Evolutionary conservation across 2,888 invertebrate species (phyloP), one percentile per base, ranked within the genome.

Genomic region (Clepsis dumicolana): DNA sequence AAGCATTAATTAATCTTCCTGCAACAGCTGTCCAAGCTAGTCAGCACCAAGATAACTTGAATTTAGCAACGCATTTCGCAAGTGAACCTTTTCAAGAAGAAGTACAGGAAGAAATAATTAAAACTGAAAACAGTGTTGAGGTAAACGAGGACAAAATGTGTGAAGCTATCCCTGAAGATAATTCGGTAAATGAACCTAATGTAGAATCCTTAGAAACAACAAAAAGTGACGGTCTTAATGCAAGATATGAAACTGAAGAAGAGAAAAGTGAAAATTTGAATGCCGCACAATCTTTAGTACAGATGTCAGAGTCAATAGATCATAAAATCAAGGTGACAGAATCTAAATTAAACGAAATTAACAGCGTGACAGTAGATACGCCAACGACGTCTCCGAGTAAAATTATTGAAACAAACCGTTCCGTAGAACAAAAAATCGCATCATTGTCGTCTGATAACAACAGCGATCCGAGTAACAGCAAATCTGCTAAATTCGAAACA

Each of bases 261-360:
- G 94, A 94, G 73, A 89, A 92, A 78, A 86, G 87, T 78, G 92
- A 93, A 80, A 94, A 93, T 77, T 80, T 93, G 60, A 91, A 89
- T 80, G 94, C 94, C 54, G 94, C 94, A 63, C 90, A 94, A 75
- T 94, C 93, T 1, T 84, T 94, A 70, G 92, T 94, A 18, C 90
- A 93, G 77, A 94, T 94, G 94, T 94, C 94, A 0, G 92, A 92
- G 78, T 86, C 88, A 25, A 81, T 91, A 64, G 90, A 92, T 71
- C 91, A 88, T 77, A 85, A 87, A 80, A 77, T 90, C 54, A 89
- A 80, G 75, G 74, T 89, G 18, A 60, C 77, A 57, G 88, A 88
- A 72, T 70, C 76, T 27, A 84, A 80, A 68, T 72, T 77, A 54
- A 71, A 80, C 32, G 86, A 78, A 65, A 70, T 82, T 57, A 84